These are phyloP conservation scores for Aproaerema taeniolella DNA, from an alignment of 2,888 invertebrate species.

Conservation along the genomic window DNA sequence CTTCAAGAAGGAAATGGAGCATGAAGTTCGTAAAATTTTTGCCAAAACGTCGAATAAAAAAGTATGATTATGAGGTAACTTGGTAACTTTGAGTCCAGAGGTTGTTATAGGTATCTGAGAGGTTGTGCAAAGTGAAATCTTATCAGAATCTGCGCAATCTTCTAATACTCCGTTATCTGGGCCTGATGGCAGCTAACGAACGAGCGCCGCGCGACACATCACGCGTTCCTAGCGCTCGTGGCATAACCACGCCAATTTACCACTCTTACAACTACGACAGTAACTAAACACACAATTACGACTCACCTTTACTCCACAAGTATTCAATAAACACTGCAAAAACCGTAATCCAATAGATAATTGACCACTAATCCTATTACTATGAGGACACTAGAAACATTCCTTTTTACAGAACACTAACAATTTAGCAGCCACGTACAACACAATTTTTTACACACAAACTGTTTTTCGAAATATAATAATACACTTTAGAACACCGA, in stretches of 20 bases:
- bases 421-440: slow-evolving; percentile 49
- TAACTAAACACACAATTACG: slow-evolving; percentile 18
- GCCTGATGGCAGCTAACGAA: slow-evolving; percentile 31
- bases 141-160: slow-evolving; percentile 68
- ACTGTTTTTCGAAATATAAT: slow-evolving; percentile 37
- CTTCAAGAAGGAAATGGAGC: slow-evolving; percentile 51
- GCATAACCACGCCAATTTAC: slow-evolving; percentile 36
- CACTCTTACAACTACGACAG: slow-evolving; percentile 15
- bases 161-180: slow-evolving; percentile 67
- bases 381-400: slow-evolving; percentile 68
- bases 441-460: slow-evolving; percentile 52
- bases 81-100: no score
- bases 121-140: slow-evolving; percentile 37
- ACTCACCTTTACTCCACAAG: slow-evolving; percentile 60
- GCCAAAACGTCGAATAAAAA: slow-evolving; percentile 6
- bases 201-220: no score
- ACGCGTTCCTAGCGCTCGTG: slow-evolving; percentile 51
- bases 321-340: slow-evolving; percentile 54
- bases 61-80: no score
- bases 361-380: slow-evolving; percentile 71
- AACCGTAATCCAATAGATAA: slow-evolving; percentile 70
- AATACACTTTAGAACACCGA: slow-evolving; percentile 53
- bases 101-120: no score
- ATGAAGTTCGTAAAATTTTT: slow-evolving; percentile 35
- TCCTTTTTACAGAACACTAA: slow-evolving; percentile 49